phyloP scores from a whole-genome alignment of 64 coral and sea anemone species.

The Montipora efflorescens region DNA sequence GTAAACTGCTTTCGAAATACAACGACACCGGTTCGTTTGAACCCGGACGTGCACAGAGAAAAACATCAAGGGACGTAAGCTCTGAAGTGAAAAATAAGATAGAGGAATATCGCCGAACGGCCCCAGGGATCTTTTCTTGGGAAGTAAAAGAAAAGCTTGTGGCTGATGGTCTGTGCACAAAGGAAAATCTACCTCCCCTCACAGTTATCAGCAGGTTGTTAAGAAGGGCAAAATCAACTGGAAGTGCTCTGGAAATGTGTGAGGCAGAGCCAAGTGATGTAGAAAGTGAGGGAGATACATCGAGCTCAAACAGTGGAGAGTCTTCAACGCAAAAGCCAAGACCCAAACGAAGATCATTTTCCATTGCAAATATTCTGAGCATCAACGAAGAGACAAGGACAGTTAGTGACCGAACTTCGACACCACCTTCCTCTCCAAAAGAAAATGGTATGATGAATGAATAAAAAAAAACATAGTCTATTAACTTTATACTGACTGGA shows the following conservation, averaged over 20 bases:
- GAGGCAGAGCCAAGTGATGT: conserved; percentile 34
- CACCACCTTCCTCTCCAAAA: background rate
- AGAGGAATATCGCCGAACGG: conserved; percentile 52
- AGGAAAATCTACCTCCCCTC: conserved; percentile 70
- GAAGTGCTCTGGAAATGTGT: conserved; percentile 42
- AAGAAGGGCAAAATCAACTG: conserved; percentile 53
- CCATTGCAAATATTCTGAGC: conserved; percentile 40
- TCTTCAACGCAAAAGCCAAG: background rate
- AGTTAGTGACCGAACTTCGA: conserved; percentile 5
- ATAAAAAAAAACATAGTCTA: background rate
- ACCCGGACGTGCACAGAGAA: conserved; percentile 57
- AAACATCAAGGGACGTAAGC: conserved; percentile 65
- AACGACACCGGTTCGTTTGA: conserved; percentile 90
- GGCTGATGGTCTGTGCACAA: conserved; percentile 61
- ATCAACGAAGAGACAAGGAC: conserved; percentile 50
- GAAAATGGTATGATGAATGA: conserved; percentile 8
- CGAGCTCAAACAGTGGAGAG: conserved; percentile 33
- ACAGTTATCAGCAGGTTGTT: conserved; percentile 80
- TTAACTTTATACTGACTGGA: too few relatives aligned
- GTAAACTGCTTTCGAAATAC: conserved; percentile 90
- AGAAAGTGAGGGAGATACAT: conserved; percentile 45
- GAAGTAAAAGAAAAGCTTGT: conserved; percentile 76
- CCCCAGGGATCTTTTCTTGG: conserved; percentile 80
- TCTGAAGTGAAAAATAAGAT: conserved; percentile 68
- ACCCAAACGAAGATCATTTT: conserved; percentile 40